These are phyloP conservation scores for Eufriesea mexicana DNA, from an alignment of 1,140 invertebrate genomes.

Conservation along the genomic window DNA sequence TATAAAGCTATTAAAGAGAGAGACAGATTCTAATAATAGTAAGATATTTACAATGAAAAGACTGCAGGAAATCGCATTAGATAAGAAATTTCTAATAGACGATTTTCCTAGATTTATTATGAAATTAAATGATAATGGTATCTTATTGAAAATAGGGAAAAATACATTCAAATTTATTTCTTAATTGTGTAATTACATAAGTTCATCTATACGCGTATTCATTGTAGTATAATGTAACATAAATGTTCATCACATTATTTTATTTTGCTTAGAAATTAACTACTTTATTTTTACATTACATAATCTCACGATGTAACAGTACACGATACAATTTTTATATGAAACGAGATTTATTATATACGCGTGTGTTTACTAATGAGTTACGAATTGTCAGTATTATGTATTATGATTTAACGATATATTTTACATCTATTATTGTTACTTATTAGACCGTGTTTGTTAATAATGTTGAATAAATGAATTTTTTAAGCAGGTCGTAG, in stretches of 20 bases:
- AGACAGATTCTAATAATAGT: slow-evolving; percentile 85
- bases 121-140: slow-evolving; percentile 92
- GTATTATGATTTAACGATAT: background rate
- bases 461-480: background rate
- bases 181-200: background rate
- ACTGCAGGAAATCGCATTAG: slow-evolving; percentile 87
- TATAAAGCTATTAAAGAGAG: slow-evolving; percentile 86
- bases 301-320: no score
- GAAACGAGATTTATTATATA: background rate
- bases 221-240: no score
- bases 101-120: slow-evolving; percentile 87
- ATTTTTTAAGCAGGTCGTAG: background rate
- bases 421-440: background rate
- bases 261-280: no score
- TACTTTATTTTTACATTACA: no score
- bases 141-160: slow-evolving; percentile 91
- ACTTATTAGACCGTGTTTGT: background rate
- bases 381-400: background rate
- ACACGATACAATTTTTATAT: background rate
- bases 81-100: slow-evolving; percentile 85
- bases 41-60: slow-evolving; percentile 89
- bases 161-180: slow-evolving; percentile 88
- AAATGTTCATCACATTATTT: no score
- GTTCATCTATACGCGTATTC: background rate
- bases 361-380: background rate